Evolutionary conservation across 2,888 invertebrate genomes (phyloP).

Genomic region (Orthosia gracilis): DNA sequence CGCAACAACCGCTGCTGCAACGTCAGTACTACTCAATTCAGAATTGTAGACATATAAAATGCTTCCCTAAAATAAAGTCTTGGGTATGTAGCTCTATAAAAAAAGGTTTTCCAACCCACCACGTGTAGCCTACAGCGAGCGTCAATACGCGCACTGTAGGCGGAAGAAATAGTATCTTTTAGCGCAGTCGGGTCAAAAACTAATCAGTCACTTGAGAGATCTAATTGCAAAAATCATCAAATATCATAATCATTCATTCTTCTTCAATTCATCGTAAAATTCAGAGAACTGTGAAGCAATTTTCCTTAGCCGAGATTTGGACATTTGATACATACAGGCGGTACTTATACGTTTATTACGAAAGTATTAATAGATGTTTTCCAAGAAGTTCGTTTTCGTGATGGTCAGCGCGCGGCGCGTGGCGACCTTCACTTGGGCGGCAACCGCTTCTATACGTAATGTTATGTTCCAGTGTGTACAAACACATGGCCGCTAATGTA

Average conservation of each 20-base stretch:
- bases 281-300: neutral
- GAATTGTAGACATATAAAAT: neutral
- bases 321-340: neutral
- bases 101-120: neutral
- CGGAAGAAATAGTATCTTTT: too few relatives aligned
- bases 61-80: neutral
- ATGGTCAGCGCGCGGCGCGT: neutral
- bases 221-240: neutral
- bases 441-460: neutral
- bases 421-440: constrained; percentile 17
- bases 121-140: neutral
- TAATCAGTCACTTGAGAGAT: neutral
- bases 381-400: constrained; percentile 37
- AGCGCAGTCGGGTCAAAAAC: neutral
- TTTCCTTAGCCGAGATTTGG: neutral
- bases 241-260: neutral
- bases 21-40: neutral
- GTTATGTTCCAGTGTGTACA: neutral
- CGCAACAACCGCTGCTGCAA: neutral
- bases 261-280: neutral
- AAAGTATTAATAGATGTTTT: constrained; percentile 20
- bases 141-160: too few relatives aligned
- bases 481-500: neutral
- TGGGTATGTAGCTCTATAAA: neutral
- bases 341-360: neutral